These are phyloP conservation scores for Heteropelma amictum DNA, from an alignment of 2,888 invertebrate species.

Conservation along the genomic window DNA sequence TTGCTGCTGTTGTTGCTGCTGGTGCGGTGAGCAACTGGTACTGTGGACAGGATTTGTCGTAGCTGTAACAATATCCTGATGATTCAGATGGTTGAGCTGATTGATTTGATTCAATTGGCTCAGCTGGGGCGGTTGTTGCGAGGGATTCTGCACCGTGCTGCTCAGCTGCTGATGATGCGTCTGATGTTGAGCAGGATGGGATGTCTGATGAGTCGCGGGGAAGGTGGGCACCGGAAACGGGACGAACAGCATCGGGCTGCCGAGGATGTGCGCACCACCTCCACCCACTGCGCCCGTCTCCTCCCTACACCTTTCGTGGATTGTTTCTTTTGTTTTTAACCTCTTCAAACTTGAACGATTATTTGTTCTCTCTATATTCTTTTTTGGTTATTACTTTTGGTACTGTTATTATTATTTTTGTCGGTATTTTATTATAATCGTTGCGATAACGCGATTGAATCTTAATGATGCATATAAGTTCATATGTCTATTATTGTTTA, in stretches of 20 bases:
- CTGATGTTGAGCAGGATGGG: slow-evolving; percentile 71
- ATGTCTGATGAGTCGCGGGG: slow-evolving; percentile 76
- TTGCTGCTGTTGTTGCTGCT: slow-evolving; percentile 57
- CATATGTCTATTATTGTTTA: neutral
- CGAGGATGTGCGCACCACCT: slow-evolving; percentile 77
- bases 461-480: slow-evolving; percentile 21
- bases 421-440: slow-evolving; percentile 26
- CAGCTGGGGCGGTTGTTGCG: slow-evolving; percentile 69
- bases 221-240: slow-evolving; percentile 77
- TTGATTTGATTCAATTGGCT: slow-evolving; percentile 70
- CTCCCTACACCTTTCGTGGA: slow-evolving; percentile 76
- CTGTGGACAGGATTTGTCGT: slow-evolving; percentile 74
- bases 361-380: too few species aligned
- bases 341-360: slow-evolving; percentile 51
- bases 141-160: slow-evolving; percentile 58
- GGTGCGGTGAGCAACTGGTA: slow-evolving; percentile 75
- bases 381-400: too few species aligned
- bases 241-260: slow-evolving; percentile 78
- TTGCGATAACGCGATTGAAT: too few species aligned
- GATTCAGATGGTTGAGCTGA: slow-evolving; percentile 75
- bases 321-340: slow-evolving; percentile 53
- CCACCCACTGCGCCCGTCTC: slow-evolving; percentile 78
- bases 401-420: too few species aligned
- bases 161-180: slow-evolving; percentile 69
- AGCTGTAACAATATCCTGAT: slow-evolving; percentile 72